Evolutionary conservation across 2,797 vertebrate genomes (phyloP).

Genomic region (Limnodromus scolopaceus): DNA sequence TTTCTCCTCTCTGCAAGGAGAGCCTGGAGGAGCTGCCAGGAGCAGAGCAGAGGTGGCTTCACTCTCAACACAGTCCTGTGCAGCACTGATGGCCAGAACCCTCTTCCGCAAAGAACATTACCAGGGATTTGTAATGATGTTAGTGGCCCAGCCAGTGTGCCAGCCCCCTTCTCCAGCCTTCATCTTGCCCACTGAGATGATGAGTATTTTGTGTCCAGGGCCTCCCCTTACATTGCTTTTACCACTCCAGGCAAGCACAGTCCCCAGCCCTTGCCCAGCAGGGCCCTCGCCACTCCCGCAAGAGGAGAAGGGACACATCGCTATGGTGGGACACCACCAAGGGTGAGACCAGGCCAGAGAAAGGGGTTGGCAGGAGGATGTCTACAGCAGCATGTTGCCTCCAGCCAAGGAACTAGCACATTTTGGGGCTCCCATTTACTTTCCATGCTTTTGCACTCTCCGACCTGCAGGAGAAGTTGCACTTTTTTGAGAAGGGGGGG

Average conservation of each 20-base stretch:
- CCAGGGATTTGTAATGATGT: not conserved
- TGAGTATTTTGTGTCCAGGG: not conserved
- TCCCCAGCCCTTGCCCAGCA: not conserved
- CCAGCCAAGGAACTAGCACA: not conserved
- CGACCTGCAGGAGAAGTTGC: not conserved
- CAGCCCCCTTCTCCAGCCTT: not conserved
- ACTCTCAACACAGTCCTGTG: not conserved
- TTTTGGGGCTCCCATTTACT: not conserved
- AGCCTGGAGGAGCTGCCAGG: not conserved
- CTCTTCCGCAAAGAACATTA: not conserved
- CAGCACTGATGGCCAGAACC: not conserved
- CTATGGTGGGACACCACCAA: not conserved
- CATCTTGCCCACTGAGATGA: not conserved
- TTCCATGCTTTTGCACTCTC: not conserved
- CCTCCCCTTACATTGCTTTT: not conserved
- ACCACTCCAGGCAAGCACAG: not conserved
- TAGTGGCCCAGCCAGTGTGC: not conserved
- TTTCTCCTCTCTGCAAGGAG: not conserved
- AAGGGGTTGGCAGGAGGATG: accelerated
- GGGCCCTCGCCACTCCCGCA: not conserved
- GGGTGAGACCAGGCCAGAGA: not conserved
- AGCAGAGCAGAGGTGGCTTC: not conserved
- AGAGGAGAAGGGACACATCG: not conserved
- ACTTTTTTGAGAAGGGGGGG: not conserved
- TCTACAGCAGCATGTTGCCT: not conserved